Evolutionary conservation across 1,140 invertebrate genomes (phyloP), one percentile per base, ranked within the genome.

Genomic region (Nasonia vitripennis): DNA sequence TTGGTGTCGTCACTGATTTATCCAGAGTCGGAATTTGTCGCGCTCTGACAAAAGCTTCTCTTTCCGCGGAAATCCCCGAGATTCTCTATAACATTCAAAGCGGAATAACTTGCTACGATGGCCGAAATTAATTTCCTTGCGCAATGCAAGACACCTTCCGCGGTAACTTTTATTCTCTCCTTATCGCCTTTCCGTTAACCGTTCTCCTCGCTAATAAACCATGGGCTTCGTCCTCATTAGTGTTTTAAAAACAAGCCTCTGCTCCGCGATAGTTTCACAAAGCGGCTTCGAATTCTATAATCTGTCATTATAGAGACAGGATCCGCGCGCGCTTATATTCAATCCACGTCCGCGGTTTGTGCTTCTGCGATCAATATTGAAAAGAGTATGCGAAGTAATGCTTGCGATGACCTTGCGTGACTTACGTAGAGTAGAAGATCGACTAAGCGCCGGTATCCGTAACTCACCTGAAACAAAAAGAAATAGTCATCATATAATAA

Each of bases 91-190:
- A 5, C 5, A 45, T 11, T 51, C 78, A 85, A 85, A 85, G 80
- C 78, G 88, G 89, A 91, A 90, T 90, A 90, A 90, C 90, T 90
- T 90, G 86, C 87, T 87, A 84, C 68, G 78, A 79, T 89, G 88
- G 87, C 86, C 82, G 87, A 89, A 90, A 90, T 89, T 88, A 88
- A 90, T 89, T 86, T 81, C 82, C 27, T 62, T 31, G 77, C 62
- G 31, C 23, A 34, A 74, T 27, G 48, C 17, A 79, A 67, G 67
- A 67, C 48, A 41, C 17, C 55, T 55, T 51, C 45, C 62, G n/a
- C 23, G 14, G 2, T 77, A 85, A 80, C 34, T 79, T 79, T 45
- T 41, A 14, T 84, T 80, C 2, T 45, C 2, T 45, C 41, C 41
- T 45, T 10, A 45, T 45, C 9, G 6, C 41, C 0, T 45, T 62